Percentiles rank a stretch among this genome's conserved stretches.
Conservation (phyloP, 2,113 vertebrate species). For the Larimichthys crocea region DNA sequence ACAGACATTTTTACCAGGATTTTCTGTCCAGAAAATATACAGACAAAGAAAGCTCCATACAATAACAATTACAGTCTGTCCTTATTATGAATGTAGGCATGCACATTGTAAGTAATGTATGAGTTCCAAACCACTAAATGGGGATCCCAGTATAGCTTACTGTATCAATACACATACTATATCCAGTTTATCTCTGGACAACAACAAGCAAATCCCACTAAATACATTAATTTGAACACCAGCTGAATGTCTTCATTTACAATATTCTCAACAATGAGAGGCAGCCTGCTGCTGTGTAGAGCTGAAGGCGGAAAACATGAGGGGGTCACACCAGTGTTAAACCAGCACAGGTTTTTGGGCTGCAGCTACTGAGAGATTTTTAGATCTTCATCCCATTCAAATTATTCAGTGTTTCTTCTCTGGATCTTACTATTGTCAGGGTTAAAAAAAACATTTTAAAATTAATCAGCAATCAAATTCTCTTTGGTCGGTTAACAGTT, state of each 20-base stretch:
- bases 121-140: neutral
- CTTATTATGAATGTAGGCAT: neutral
- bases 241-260: neutral
- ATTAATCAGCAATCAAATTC: neutral
- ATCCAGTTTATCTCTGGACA: neutral
- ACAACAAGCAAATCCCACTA: neutral
- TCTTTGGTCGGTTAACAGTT: neutral
- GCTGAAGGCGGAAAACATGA: neutral
- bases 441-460: neutral
- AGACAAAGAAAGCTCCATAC: no score
- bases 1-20: neutral
- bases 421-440: neutral
- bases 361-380: neutral
- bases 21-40: no score
- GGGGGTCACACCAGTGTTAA: neutral
- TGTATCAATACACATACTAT: neutral
- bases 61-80: no score
- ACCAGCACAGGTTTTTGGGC: constrained; percentile 10
- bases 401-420: neutral
- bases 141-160: neutral
- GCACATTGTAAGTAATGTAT: neutral
- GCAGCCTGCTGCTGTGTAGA: neutral
- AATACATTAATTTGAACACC: constrained; percentile 2
- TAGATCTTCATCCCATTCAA: neutral
- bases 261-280: constrained; percentile 3